Evolutionary conservation across 1,140 invertebrate species (phyloP), one percentile per base, ranked within the genome.

Genomic region (Andricus grossulariae): DNA sequence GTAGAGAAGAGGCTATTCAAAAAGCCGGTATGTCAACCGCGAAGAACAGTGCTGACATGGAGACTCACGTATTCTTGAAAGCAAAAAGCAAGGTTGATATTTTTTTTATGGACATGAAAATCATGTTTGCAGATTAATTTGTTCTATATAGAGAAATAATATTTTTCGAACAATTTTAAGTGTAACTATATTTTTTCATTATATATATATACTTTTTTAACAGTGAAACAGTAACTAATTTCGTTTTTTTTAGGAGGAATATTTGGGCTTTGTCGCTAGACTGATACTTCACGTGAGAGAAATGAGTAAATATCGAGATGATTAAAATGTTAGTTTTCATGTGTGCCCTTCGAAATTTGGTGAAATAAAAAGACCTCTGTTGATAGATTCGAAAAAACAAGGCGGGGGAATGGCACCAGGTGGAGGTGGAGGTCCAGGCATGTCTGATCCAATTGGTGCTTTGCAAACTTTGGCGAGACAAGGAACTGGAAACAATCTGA

Each of bases 231-330:
- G 25, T 25, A 25, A 25, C 25, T 25, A 25, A 25, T 25, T 25
- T 25, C 25, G 3, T 54, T 80, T 32, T 85, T 90, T 91, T 13
- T 83, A 95, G 94, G 97, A 98, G 82, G 97, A 98, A 85, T 98
- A 98, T 87, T 89, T 98, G 80, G 94, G 95, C 39, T 96, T 96
- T 92, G 95, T 98, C 16, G 97, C 97, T 0, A 94, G 97, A 84
- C 90, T 98, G 0, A 97, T 98, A 82, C 92, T 98, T 70, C 97
- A 98, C 92, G 95, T 98, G 18, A 91, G 95, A 86, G 96, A 97
- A 92, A 95, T 96, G 93, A 96, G 96, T 96, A 93, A 93, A 93
- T 86, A 66, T 66, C 1, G 15, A 8, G 39, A 39, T 0, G 0
- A 39, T 39, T 7, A 39, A 10, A 57, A 21, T 78, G n/a, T 74